Evolutionary conservation across 2,113 vertebrate species (phyloP), one percentile per base, ranked within the genome.

Genomic region (Patagioenas fasciata): DNA sequence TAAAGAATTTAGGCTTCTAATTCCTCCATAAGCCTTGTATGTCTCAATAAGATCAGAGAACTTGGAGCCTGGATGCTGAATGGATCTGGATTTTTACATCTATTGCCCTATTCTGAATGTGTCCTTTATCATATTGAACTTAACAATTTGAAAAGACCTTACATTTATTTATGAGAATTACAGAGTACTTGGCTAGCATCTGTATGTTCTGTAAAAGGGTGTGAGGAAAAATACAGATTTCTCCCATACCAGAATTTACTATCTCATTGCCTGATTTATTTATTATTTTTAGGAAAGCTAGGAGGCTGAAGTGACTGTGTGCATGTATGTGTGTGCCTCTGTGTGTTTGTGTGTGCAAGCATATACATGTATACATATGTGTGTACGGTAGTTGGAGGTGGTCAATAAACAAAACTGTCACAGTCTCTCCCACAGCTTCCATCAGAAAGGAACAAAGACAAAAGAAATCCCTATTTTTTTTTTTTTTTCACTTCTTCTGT

Each of bases 291-390:
- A 62, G 28, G 19, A 50, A 89, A 62, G 13, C 24, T 6, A 64
- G 28, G 38, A 90, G 7, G 24, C 15, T 78, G n/a, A 80, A 70
- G 65, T 14, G 40, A 29, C 56, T 32, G 9, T 32, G 28, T 42
- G 14, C 16, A 26, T 6, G 15, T 42, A 13, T 0, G 0, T 54
- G 0, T 54, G 16, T 75, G 13, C 6, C 7, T 56, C 21, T 58
- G 28, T 57, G 50, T 42, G 18, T 21, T 32, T 67, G 8, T 31
- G 5, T 31, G 13, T 29, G 9, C 24, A 79, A 44, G 8, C 6
- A 53, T 24, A 31, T 18, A 53, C 48, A 29, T 38, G 6, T 38
- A 13, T 65, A 24, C 31, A 6, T 10, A 12, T 72, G 14, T 19
- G 5, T 21, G 24, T 34, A 69, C 50, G 57, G n/a, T n/a, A 51